A percentile compares a stretch with the other conserved stretches of the same genome.
Conservation (phyloP, 2,797 vertebrate genomes). For the Furcifer pardalis region DNA sequence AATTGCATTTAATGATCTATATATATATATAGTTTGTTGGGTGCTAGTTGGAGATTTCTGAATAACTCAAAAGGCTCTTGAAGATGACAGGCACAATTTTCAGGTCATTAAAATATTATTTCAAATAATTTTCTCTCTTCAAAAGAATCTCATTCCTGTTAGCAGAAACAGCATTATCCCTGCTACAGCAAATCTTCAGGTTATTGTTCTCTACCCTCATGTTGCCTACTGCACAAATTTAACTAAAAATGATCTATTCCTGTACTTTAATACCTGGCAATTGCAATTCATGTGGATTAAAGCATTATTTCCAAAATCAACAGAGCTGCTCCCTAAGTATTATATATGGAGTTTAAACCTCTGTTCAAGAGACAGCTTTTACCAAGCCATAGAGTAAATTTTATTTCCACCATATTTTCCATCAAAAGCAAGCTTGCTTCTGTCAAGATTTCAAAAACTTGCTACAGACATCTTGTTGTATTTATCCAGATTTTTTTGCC, state of each 20-base stretch:
- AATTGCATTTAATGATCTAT: constrained; percentile 26
- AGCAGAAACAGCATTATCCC: neutral
- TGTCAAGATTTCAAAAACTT: neutral
- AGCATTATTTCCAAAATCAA: neutral
- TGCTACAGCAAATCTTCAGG: neutral
- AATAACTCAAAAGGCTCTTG: neutral
- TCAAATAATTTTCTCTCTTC: neutral
- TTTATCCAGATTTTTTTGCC: neutral
- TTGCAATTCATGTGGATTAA: neutral
- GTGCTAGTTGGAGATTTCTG: neutral
- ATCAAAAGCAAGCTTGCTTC: too few relatives aligned
- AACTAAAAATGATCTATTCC: neutral
- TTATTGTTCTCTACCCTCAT: neutral
- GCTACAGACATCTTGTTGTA: neutral
- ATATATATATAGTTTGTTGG: neutral
- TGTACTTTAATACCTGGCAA: neutral
- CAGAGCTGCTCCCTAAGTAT: neutral
- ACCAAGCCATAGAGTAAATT: neutral
- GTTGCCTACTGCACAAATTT: neutral
- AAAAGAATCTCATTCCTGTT: neutral
- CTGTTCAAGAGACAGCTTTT: neutral
- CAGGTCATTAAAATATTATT: neutral
- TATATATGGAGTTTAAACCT: neutral
- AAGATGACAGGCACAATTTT: neutral
- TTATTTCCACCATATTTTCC: too few relatives aligned